Percentiles rank a stretch among this genome's conserved stretches.
phyloP scores from a whole-genome alignment of 2,113 vertebrate genomes.

The Anolis carolinensis region DNA sequence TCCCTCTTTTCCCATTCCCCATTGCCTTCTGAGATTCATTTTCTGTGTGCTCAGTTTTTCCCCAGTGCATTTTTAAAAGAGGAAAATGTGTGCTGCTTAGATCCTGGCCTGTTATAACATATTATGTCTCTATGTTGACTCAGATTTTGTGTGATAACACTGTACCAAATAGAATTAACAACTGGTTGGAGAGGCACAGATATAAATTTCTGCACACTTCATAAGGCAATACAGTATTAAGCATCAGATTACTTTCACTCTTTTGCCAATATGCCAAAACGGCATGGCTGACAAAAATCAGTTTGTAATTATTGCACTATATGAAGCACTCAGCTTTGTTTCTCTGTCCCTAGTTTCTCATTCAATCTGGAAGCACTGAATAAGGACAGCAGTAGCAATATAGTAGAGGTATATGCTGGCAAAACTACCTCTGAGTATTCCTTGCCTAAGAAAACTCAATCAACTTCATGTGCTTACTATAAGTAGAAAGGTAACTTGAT shows the following conservation, averaged over 20 bases:
- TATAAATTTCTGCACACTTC: not conserved
- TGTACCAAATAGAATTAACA: conserved; percentile 21
- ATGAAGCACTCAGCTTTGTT: conserved; percentile 2
- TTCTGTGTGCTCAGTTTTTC: not conserved
- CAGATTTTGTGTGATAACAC: not conserved
- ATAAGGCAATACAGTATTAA: conserved; percentile 13
- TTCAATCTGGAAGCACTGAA: not conserved
- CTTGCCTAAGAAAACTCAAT: too few species aligned
- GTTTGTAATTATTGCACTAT: conserved; percentile 13
- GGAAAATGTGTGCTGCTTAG: not conserved
- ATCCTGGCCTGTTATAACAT: not conserved
- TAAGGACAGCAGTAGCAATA: conserved; percentile 3
- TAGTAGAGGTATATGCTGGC: not conserved
- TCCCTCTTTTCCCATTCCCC: not conserved
- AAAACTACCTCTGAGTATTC: too few species aligned
- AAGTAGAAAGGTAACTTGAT: too few species aligned
- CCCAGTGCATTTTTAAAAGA: conserved; percentile 8
- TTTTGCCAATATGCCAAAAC: not conserved
- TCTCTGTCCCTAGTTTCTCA: not conserved
- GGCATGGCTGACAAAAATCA: conserved; percentile 11
- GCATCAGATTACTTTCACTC: not conserved
- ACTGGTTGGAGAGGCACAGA: conserved; percentile 1
- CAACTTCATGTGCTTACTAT: too few species aligned
- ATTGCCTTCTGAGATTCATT: not conserved
- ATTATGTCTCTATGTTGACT: not conserved